Evolutionary conservation across 2,113 vertebrate genomes (phyloP).

Genomic region (Chloroceryle aenea): DNA sequence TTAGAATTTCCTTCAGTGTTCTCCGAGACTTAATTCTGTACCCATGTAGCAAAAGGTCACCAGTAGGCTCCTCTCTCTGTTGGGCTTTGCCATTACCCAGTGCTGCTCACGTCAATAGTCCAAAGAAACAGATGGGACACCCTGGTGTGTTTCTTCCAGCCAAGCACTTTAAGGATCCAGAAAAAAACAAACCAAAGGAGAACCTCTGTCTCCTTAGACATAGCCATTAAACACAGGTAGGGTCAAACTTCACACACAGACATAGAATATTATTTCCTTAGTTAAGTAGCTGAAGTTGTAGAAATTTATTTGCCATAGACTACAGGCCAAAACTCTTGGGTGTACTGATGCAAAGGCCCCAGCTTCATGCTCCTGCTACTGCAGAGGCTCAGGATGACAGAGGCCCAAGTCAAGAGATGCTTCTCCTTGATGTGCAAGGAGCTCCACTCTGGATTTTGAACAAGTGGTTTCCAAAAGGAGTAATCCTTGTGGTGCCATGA

Average conservation of each 20-base stretch:
- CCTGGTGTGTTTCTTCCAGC: neutral
- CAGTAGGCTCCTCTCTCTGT: neutral
- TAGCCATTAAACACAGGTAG: neutral
- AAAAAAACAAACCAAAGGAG: neutral
- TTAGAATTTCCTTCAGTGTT: neutral
- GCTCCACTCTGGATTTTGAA: neutral
- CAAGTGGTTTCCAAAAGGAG: neutral
- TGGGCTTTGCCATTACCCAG: neutral
- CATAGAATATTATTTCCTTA: neutral
- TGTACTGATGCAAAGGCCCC: neutral
- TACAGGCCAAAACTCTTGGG: neutral
- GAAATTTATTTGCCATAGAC: neutral
- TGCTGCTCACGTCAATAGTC: neutral
- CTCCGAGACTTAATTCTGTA: neutral
- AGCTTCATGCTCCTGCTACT: accelerated
- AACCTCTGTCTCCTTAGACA: neutral
- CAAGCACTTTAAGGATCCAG: neutral
- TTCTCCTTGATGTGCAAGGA: neutral
- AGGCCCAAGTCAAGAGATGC: neutral
- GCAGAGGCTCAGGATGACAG: neutral
- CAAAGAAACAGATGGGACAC: neutral
- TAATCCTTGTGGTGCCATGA: neutral
- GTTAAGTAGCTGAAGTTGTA: neutral
- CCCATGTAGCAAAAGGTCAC: accelerated
- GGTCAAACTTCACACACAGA: neutral